These are phyloP conservation scores for Gallinago media DNA, from an alignment of 2,113 vertebrate species.

Conservation along the genomic window DNA sequence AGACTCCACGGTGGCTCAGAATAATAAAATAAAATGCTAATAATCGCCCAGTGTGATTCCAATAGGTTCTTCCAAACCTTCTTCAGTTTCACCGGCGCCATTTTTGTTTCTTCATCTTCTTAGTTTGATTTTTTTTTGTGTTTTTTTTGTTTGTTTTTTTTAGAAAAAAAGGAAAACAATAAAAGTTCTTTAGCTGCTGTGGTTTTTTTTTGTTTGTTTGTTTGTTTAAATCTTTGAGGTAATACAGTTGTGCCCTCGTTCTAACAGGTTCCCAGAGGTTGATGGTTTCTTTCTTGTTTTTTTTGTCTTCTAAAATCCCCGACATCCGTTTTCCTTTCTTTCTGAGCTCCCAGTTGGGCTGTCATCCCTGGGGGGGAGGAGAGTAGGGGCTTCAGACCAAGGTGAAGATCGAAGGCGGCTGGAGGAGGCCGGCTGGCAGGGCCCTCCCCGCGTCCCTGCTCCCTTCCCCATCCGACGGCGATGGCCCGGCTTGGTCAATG, in stretches of 20 bases:
- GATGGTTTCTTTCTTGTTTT: conserved; percentile 30
- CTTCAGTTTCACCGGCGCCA: conserved; percentile 48
- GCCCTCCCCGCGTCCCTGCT: neutral
- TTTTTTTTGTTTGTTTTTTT: neutral
- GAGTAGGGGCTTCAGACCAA: conserved; percentile 32
- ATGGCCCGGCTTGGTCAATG: neutral
- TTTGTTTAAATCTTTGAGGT: conserved; percentile 71
- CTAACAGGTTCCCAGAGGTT: conserved; percentile 75
- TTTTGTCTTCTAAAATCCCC: conserved; percentile 25
- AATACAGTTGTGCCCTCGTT: conserved; percentile 79
- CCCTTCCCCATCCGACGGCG: neutral
- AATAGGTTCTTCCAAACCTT: conserved; percentile 43
- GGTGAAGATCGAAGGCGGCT: neutral
- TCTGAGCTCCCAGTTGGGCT: conserved; percentile 49
- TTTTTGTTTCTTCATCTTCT: conserved; percentile 19
- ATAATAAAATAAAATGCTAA: conserved; percentile 33
- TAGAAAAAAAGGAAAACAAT: conserved; percentile 66
- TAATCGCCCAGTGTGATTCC: neutral
- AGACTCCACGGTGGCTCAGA: conserved; percentile 67
- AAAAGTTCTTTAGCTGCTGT: conserved; percentile 68
- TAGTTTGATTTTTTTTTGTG: neutral
- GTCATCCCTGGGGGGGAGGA: conserved; percentile 9
- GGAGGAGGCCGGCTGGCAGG: neutral
- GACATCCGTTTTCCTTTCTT: conserved; percentile 43
- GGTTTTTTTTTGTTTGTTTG: neutral